A percentile compares a stretch with the other conserved stretches of the same genome.
Evolutionary conservation across 2,888 invertebrate genomes (phyloP).

Genomic region (Automeris io): DNA sequence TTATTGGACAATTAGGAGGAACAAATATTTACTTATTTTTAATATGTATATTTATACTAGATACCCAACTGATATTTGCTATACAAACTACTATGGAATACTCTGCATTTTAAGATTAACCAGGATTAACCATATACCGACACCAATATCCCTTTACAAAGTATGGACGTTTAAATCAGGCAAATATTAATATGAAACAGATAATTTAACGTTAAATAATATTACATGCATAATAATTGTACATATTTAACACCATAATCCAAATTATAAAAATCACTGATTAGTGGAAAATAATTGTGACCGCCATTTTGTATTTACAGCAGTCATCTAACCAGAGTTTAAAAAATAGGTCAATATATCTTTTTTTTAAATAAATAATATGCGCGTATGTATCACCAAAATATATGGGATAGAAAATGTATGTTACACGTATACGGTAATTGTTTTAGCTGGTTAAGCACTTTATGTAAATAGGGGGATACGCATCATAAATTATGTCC

Average conservation of each 20-base stretch:
- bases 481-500: slow-evolving; percentile 61
- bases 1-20: slow-evolving; percentile 13
- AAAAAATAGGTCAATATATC: slow-evolving; percentile 22
- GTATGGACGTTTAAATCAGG: neutral
- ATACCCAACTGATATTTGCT: neutral
- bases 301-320: slow-evolving; percentile 42
- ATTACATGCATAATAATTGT: slow-evolving; percentile 3
- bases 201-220: neutral
- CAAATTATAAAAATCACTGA: slow-evolving; percentile 12
- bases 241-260: slow-evolving; percentile 3
- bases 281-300: slow-evolving; percentile 16
- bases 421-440: slow-evolving; percentile 53
- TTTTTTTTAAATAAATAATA: slow-evolving; percentile 16
- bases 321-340: slow-evolving; percentile 15
- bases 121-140: slow-evolving; percentile 11
- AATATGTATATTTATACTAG: too few relatives aligned
- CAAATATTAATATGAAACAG: neutral
- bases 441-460: slow-evolving; percentile 58
- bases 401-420: slow-evolving; percentile 37
- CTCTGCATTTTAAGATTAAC: slow-evolving; percentile 1
- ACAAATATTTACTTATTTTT: too few relatives aligned
- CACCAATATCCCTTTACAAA: slow-evolving; percentile 6
- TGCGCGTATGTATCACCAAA: slow-evolving; percentile 14
- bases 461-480: slow-evolving; percentile 56
- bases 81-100: slow-evolving; percentile 5